Percentiles rank a stretch among this genome's conserved stretches.
phyloP scores from a whole-genome alignment of 1,140 invertebrate genomes.

The Nephotettix cincticeps region DNA sequence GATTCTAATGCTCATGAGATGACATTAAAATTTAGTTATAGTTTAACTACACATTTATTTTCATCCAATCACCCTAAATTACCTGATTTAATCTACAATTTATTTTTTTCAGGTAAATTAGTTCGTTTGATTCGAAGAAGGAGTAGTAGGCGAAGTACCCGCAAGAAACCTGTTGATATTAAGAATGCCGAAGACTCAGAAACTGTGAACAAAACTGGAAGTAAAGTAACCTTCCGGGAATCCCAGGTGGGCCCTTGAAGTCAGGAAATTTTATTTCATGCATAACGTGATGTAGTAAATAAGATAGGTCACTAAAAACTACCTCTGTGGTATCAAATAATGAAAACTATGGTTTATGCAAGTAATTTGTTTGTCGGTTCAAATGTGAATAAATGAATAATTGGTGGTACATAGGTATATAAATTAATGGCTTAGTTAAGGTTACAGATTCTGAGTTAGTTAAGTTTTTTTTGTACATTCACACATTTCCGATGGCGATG shows the following conservation, averaged over 20 bases:
- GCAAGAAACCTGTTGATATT: slow-evolving; percentile 15
- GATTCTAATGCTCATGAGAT: too few species aligned
- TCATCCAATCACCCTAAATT: too few species aligned
- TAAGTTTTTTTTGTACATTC: too few species aligned
- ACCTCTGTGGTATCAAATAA: too few species aligned
- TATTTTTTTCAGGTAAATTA: slow-evolving; percentile 33
- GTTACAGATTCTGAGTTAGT: too few species aligned
- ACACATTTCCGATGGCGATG: too few species aligned
- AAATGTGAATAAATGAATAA: neutral
- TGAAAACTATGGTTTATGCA: neutral
- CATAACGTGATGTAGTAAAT: neutral
- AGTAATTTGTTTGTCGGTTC: neutral
- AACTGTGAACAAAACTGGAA: neutral
- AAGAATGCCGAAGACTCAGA: slow-evolving; percentile 16
- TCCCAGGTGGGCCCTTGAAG: slow-evolving; percentile 19
- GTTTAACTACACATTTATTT: too few species aligned
- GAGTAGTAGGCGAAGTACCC: slow-evolving; percentile 28
- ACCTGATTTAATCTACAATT: too few species aligned
- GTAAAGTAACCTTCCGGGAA: slow-evolving; percentile 18
- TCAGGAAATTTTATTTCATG: neutral
- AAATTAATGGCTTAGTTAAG: neutral
- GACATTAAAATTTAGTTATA: too few species aligned
- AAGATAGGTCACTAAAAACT: neutral
- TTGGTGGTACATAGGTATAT: neutral
- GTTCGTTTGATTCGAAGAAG: slow-evolving; percentile 32